A percentile compares a stretch with the other conserved stretches of the same genome.
Evolutionary conservation across 2,888 invertebrate species (phyloP).

Genomic region (Pantelozetes paolii): DNA sequence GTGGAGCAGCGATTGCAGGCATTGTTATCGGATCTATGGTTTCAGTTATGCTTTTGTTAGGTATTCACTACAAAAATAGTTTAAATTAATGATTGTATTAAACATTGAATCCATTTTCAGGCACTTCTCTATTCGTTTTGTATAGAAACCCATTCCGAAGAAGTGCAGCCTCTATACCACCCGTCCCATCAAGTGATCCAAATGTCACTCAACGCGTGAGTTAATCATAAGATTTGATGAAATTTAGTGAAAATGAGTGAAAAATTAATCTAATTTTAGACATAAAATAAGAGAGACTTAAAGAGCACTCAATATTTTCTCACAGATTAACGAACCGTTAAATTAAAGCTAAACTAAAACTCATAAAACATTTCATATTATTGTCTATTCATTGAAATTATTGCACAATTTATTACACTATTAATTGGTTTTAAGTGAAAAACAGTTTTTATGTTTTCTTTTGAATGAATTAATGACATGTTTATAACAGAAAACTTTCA

Average conservation of each 20-base stretch:
- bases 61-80: neutral
- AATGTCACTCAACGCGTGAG: neutral
- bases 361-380: neutral
- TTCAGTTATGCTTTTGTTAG: conserved; percentile 34
- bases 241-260: neutral
- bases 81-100: too few relatives aligned
- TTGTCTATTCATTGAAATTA: too few relatives aligned
- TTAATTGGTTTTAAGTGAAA: too few relatives aligned
- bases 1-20: conserved; percentile 38
- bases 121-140: conserved; percentile 30
- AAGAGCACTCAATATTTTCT: neutral
- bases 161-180: neutral
- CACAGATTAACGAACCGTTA: neutral
- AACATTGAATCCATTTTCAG: conserved; percentile 13
- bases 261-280: neutral
- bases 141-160: conserved; percentile 25
- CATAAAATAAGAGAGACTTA: too few relatives aligned
- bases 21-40: conserved; percentile 41
- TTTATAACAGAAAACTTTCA: neutral
- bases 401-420: too few relatives aligned
- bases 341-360: neutral
- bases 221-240: neutral
- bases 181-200: neutral
- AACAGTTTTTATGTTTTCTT: too few relatives aligned
- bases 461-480: neutral